Evolutionary conservation across 2,113 vertebrate genomes (phyloP).

Genomic region (Himantopus leucocephalus): DNA sequence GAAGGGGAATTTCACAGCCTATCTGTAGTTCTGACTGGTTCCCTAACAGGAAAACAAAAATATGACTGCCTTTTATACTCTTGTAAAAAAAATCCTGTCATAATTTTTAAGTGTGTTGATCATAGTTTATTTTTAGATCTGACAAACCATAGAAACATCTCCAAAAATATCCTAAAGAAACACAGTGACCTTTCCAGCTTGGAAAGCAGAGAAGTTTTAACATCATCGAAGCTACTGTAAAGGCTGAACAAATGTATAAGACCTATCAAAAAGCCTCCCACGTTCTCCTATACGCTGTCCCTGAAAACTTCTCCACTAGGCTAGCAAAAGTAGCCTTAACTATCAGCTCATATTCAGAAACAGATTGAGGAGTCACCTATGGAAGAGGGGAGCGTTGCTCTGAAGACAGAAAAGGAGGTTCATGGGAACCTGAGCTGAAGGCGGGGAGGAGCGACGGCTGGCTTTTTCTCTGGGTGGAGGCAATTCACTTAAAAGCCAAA

Average conservation of each 20-base stretch:
- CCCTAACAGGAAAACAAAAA: background rate
- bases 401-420: background rate
- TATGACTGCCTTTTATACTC: background rate
- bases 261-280: background rate
- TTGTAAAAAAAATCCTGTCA: background rate
- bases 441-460: rapidly evolving
- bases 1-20: background rate
- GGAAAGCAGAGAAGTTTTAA: slow-evolving; percentile 11
- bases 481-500: background rate
- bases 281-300: background rate
- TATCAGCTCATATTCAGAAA: background rate
- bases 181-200: slow-evolving; percentile 15
- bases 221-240: background rate
- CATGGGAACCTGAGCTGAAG: rapidly evolving
- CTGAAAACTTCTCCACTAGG: background rate
- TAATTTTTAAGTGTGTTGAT: slow-evolving; percentile 25
- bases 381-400: background rate
- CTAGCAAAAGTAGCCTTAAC: background rate
- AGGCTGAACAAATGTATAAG: background rate
- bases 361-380: background rate
- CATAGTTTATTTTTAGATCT: slow-evolving; percentile 53
- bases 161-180: slow-evolving; percentile 49
- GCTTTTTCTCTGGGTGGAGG: background rate
- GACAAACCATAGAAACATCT: slow-evolving; percentile 48
- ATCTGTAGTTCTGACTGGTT: background rate